Evolutionary conservation across 92 coral and sea anemone genomes (phyloP).

Genomic region (Palythoa caribaeorum): DNA sequence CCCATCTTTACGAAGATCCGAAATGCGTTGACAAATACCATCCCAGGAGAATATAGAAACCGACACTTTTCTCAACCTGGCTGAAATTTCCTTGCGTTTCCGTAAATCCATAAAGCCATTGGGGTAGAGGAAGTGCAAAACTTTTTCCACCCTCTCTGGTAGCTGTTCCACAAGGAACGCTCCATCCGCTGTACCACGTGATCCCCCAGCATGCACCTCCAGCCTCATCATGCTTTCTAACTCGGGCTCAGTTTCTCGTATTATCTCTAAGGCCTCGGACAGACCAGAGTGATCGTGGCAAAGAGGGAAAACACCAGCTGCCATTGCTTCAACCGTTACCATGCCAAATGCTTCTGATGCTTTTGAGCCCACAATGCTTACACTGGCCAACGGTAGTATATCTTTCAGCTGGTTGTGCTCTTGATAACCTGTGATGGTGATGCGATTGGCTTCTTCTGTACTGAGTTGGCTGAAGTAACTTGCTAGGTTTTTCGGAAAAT

Average conservation of each 20-base stretch:
- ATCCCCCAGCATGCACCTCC: conserved; percentile 83
- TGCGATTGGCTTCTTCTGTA: conserved; percentile 66
- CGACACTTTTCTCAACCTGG: conserved; percentile 78
- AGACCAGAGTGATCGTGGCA: conserved; percentile 85
- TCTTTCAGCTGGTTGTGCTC: conserved; percentile 86
- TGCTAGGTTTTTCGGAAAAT: conserved; percentile 74
- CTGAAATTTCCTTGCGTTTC: conserved; percentile 71
- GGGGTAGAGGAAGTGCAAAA: conserved; percentile 75
- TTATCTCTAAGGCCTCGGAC: conserved; percentile 79
- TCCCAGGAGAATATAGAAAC: conserved; percentile 90
- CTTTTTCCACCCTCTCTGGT: conserved; percentile 73
- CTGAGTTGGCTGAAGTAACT: conserved; percentile 77
- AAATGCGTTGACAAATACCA: conserved; percentile 74
- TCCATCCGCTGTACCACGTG: conserved; percentile 85
- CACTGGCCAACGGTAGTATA: conserved; percentile 82
- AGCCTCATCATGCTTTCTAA: conserved; percentile 76
- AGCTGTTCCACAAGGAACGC: conserved; percentile 77
- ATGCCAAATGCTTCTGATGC: conserved; percentile 91
- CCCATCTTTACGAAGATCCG: conserved; percentile 48
- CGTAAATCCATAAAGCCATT: conserved; percentile 69
- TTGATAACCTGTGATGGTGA: conserved; percentile 83
- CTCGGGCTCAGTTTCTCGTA: conserved; percentile 79
- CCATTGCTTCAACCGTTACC: conserved; percentile 93
- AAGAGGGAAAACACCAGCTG: conserved; percentile 86
- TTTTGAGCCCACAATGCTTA: conserved; percentile 72